These are phyloP conservation scores for Drosophila oshimai DNA, from an alignment of 1,140 invertebrate species.

Conservation along the genomic window DNA sequence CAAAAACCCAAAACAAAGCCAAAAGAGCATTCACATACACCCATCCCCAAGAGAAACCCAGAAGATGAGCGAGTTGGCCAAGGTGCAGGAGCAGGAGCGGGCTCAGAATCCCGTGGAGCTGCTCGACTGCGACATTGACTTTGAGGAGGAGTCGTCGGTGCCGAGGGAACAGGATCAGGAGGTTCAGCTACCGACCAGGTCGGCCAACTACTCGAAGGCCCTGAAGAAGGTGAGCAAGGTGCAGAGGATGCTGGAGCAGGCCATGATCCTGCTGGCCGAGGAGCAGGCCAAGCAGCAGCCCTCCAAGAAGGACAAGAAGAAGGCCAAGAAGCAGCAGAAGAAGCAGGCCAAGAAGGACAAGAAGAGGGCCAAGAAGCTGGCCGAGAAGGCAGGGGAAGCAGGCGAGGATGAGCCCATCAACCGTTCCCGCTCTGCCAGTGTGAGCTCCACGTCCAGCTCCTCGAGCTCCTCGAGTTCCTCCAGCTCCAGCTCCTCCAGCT, in stretches of 20 bases:
- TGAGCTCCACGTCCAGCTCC: slow-evolving; percentile 29
- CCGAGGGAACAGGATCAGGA: not conserved
- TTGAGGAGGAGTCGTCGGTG: slow-evolving; percentile 12
- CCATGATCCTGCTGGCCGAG: slow-evolving; percentile 36
- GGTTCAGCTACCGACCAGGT: not conserved
- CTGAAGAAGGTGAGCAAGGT: slow-evolving; percentile 59
- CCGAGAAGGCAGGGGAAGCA: slow-evolving; percentile 37
- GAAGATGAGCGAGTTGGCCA: slow-evolving; percentile 14
- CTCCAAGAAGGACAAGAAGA: not conserved
- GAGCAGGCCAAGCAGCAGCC: slow-evolving; percentile 13
- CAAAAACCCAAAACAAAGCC: not conserved
- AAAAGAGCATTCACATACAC: not conserved
- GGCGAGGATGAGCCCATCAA: slow-evolving; percentile 11
- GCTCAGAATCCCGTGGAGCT: slow-evolving; percentile 12
- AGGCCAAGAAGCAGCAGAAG: not conserved
- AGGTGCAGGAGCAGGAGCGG: not conserved
- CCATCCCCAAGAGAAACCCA: not conserved
- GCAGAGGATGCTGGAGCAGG: slow-evolving; percentile 51
- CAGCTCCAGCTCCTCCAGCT: slow-evolving; percentile 18
- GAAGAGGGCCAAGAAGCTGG: slow-evolving; percentile 36
- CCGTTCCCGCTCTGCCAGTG: slow-evolving; percentile 35
- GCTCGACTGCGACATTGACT: slow-evolving; percentile 43
- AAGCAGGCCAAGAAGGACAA: slow-evolving; percentile 5
- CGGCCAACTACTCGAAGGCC: slow-evolving; percentile 30
- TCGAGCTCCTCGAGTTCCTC: slow-evolving; percentile 16